Conservation (phyloP, 2,888 invertebrate species). For the Macaria liturata region DNA sequence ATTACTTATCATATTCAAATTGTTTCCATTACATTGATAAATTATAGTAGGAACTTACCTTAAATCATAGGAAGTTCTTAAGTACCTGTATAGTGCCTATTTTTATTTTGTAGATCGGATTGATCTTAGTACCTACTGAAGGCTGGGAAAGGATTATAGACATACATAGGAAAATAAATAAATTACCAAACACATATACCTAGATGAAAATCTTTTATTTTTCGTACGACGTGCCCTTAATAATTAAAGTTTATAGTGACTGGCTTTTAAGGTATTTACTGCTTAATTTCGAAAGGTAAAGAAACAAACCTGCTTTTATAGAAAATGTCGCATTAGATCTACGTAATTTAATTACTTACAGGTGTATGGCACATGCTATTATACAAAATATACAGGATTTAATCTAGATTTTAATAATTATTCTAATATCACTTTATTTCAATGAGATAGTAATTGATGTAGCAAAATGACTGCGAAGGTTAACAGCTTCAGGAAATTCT, state of each 20-base stretch:
- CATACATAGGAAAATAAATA: constrained; percentile 14
- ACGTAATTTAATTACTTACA: constrained; percentile 78
- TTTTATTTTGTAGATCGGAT: too few relatives aligned
- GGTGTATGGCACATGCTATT: constrained; percentile 78
- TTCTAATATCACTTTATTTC: constrained; percentile 81
- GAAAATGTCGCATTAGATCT: constrained; percentile 74
- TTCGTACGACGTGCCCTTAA: constrained; percentile 72
- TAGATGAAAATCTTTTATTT: constrained; percentile 61
- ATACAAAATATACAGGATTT: constrained; percentile 81
- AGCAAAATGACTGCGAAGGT: constrained; percentile 57
- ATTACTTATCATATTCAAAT: too few relatives aligned
- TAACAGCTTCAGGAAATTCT: constrained; percentile 58
- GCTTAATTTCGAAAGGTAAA: constrained; percentile 65
- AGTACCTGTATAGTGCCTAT: too few relatives aligned
- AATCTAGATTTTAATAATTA: constrained; percentile 61
- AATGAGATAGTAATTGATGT: constrained; percentile 72
- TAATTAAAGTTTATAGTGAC: constrained; percentile 73
- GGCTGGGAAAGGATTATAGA: too few relatives aligned
- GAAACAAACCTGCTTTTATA: constrained; percentile 65
- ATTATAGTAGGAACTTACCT: too few relatives aligned
- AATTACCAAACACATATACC: constrained; percentile 29
- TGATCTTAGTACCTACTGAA: too few relatives aligned
- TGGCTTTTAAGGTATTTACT: constrained; percentile 54
- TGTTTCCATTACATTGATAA: too few relatives aligned
- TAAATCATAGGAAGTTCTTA: too few relatives aligned